These are phyloP conservation scores for Saxidomus purpurata DNA, from an alignment of 1,140 invertebrate species.

Conservation along the genomic window DNA sequence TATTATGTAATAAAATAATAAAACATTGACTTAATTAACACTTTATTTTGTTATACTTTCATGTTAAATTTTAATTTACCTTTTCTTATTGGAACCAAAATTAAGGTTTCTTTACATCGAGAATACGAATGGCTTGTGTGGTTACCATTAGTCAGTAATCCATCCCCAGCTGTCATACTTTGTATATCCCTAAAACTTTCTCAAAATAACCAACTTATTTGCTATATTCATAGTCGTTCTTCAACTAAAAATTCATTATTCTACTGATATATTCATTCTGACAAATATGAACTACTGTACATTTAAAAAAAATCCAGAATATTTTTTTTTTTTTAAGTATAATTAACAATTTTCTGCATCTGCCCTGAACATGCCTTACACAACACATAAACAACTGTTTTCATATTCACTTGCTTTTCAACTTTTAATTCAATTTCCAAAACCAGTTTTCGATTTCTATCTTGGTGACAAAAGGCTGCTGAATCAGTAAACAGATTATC, in stretches of 20 bases:
- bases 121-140: neutral
- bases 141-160: neutral
- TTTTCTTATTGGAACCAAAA: neutral
- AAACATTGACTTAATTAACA: no score
- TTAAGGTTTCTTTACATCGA: neutral
- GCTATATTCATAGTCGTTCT: no score
- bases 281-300: no score
- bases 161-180: neutral
- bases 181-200: no score
- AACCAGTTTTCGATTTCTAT: constrained; percentile 45
- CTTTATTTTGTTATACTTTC: no score
- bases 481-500: constrained; percentile 31
- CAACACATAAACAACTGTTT: neutral
- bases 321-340: neutral
- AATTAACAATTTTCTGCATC: neutral
- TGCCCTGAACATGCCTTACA: neutral
- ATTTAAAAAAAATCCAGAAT: no score
- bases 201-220: no score
- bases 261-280: no score
- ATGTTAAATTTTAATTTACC: neutral
- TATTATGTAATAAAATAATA: no score
- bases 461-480: constrained; percentile 18
- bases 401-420: constrained; percentile 33
- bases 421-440: constrained; percentile 41
- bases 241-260: no score